Base-by-base conservation (phyloP, 2,113 vertebrate species). In the Paradisaea rubra region DNA sequence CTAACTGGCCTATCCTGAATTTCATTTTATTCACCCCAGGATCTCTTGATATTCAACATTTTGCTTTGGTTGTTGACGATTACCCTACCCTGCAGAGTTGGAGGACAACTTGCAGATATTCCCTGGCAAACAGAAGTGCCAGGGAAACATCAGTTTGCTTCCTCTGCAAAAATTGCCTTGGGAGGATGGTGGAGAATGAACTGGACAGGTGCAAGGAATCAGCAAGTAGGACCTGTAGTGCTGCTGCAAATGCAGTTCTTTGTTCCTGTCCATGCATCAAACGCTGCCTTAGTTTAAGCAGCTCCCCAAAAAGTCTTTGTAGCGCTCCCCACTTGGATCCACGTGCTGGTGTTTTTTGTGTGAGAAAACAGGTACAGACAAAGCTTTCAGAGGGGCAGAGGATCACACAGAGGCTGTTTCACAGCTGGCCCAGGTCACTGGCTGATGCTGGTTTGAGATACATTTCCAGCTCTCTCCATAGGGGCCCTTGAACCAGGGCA, bases 341-440 rank as follows among this genome's bases (percentile, higher is more conserved):
- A 52, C 0, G 0, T 42, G 23, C 15, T 81, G 72, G 5, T 7
- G 25, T 63, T 70, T 54, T 74, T 10, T 68, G 13, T 9, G 8
- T 21, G 23, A 63, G 37, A 45, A 78, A 73, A 61, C 15, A 39
- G 37, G 50, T 10, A 35, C 0, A 4, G 13, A 31, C 13, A 24
- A 68, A 89, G 19, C 1, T 2, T 52, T 80, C 30, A 72, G 15
- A 41, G 57, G 1, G 20, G 9, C 57, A 72, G 68, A 76, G 49
- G 25, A 37, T 15, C 23, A 18, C 28, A 35, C 11, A 59, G 30
- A 63, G 45, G 13, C 6, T 42, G 33, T 76, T 81, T 42, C 64
- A 42, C 25, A 81, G 33, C 18, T 71, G 57, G 37, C 44, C 27
- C 25, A 61, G 17, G 24, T 39, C 47, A 3, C 8, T 71, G 8